Base-by-base conservation (phyloP, 2,797 vertebrate species). In the Furcifer pardalis region DNA sequence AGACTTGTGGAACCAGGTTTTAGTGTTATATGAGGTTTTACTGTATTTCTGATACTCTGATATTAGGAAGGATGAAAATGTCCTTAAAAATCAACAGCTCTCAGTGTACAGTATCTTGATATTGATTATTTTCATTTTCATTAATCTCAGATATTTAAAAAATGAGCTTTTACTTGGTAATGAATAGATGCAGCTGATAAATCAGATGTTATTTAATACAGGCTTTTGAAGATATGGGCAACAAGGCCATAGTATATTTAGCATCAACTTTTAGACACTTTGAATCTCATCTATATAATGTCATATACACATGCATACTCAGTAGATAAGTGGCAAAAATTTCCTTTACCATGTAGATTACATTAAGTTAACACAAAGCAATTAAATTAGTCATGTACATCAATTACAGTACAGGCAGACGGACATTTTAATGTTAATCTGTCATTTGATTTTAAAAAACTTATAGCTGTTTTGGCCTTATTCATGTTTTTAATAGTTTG, bases 41-140 rank as follows among this genome's bases (percentile, higher is more conserved):
- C n/a, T n/a, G n/a, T 1, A 1, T 65, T 46, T 77, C 52, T 56
- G 52, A 56, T 32, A 76, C 17, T 32, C 49, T 49, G 59, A 6
- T 88, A 82, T 15, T 80, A 83, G 83, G 65, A 0, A 5, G 82
- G 89, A 86, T 76, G 23, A 86, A 66, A 46, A 77, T 85, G 77
- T 2, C 0, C 60, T 79, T 25, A 71, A 75, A 49, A 79, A 56
- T 75, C 83, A 79, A 0, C 0, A 85, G 46, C 63, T 87, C 30
- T n/a, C 32, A 71, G 30, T 40, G 25, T 69, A n/a, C n/a, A n/a
- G n/a, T n/a, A 12, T 44, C 17, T 82, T 88, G 60, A 25, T 86
- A 25, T 19, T 35, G 27, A 35, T 49, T 12, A 59, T 56, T 59
- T 37, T 79, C 15, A 59, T 56, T 59, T 37, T 79, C 15, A 68